Evolutionary conservation across 1,140 invertebrate species (phyloP).

Genomic region (Pseudoatta argentina): DNA sequence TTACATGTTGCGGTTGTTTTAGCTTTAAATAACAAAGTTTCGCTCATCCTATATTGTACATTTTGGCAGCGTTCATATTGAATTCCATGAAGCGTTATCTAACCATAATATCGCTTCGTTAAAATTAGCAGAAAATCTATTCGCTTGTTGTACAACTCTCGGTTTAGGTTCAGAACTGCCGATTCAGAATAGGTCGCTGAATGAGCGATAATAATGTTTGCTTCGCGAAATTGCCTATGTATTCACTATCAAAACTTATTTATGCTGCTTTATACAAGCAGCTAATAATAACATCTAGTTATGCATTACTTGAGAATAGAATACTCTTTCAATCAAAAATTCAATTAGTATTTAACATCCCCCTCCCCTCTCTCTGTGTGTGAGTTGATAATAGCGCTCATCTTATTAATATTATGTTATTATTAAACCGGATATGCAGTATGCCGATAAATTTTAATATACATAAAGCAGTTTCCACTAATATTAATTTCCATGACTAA

Average conservation of each 20-base stretch:
- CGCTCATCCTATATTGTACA: constrained; percentile 10
- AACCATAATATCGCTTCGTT: constrained; percentile 35
- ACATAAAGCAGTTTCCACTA: constrained; percentile 41
- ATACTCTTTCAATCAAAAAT: constrained; percentile 47
- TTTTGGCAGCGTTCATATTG: constrained; percentile 5
- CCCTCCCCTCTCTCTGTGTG: not conserved
- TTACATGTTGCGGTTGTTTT: constrained; percentile 15
- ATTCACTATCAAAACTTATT: constrained; percentile 40
- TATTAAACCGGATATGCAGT: constrained; percentile 28
- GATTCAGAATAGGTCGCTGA: constrained; percentile 21
- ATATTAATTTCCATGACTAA: constrained; percentile 6
- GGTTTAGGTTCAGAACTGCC: constrained; percentile 26
- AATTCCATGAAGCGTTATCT: constrained; percentile 48
- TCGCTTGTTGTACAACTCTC: constrained; percentile 38
- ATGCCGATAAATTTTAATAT: constrained; percentile 32
- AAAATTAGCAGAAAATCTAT: constrained; percentile 53
- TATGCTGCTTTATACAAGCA: constrained; percentile 7
- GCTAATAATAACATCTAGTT: constrained; percentile 45
- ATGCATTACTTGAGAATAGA: constrained; percentile 42
- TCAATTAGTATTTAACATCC: constrained; percentile 58
- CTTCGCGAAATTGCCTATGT: constrained; percentile 17
- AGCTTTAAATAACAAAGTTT: constrained; percentile 30
- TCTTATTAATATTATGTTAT: constrained; percentile 39
- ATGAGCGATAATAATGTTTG: constrained; percentile 52
- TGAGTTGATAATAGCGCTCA: constrained; percentile 24